These are phyloP conservation scores for Phylloscopus trochilus DNA, from an alignment of 2,113 vertebrate species.

Conservation along the genomic window DNA sequence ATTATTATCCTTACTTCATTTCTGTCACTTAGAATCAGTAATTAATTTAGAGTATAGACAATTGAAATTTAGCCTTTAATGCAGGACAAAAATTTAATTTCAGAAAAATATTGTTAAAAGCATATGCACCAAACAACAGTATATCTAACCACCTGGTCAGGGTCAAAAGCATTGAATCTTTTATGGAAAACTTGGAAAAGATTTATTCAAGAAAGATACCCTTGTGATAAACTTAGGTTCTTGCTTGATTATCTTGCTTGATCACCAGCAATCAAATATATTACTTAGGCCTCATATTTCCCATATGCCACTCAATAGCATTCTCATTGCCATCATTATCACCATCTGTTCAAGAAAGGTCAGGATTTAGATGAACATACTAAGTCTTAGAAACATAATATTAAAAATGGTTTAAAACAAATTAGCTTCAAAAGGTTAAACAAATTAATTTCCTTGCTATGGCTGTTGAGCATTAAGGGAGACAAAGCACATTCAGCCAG, in stretches of 20 bases:
- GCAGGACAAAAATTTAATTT: not conserved
- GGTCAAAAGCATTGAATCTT: not conserved
- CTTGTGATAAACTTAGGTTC: not conserved
- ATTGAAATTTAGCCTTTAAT: not conserved
- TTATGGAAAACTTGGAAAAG: not conserved
- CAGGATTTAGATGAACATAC: not conserved
- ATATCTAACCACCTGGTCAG: not conserved
- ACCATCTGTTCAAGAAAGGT: conserved; percentile 42
- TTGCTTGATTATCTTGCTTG: not conserved
- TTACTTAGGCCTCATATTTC: not conserved
- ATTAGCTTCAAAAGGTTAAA: not conserved
- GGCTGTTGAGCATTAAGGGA: not conserved
- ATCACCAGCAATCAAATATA: not conserved
- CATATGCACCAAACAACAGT: not conserved
- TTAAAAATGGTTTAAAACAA: not conserved
- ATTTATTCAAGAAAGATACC: not conserved
- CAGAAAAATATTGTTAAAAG: not conserved
- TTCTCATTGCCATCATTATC: not conserved
- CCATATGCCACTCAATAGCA: not conserved
- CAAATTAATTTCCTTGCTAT: conserved; percentile 16
- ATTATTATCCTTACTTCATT: not conserved
- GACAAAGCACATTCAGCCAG: not conserved
- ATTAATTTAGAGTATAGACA: not conserved
- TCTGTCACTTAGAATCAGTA: not conserved
- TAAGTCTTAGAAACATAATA: conserved; percentile 10